Evolutionary conservation across 2,113 vertebrate genomes (phyloP).

Genomic region (Atrichornis clamosus): DNA sequence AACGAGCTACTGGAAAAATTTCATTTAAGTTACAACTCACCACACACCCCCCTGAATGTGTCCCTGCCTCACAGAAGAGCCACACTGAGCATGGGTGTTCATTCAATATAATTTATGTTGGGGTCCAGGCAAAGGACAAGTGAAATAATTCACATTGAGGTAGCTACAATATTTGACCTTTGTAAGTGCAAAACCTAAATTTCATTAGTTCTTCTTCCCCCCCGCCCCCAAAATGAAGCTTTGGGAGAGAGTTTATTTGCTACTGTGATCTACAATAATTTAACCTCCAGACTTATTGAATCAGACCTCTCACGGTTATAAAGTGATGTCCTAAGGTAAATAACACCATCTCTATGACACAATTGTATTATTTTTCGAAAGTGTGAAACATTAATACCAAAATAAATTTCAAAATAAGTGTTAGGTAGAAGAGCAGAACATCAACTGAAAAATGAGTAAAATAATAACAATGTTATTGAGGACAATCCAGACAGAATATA

Average conservation of each 20-base stretch:
- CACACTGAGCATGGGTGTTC: neutral
- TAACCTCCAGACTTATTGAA: neutral
- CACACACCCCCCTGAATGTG: accelerated
- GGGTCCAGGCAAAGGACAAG: neutral
- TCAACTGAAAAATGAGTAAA: neutral
- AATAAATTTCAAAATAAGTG: neutral
- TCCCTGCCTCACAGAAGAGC: neutral
- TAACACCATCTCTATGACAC: neutral
- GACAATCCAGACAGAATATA: neutral
- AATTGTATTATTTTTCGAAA: neutral
- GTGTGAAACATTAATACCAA: neutral
- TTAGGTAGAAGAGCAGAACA: neutral
- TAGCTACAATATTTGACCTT: neutral
- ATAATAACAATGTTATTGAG: neutral
- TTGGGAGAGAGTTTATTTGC: neutral
- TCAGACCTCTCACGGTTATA: neutral
- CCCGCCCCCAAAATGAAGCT: neutral
- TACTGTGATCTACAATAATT: neutral
- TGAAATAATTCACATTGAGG: neutral
- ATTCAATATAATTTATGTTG: neutral
- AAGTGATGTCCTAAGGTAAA: neutral
- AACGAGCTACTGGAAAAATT: accelerated
- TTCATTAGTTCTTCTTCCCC: neutral
- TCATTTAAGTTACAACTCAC: neutral
- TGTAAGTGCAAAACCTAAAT: neutral